Evolutionary conservation across 1,140 invertebrate species (phyloP).

Genomic region (Drosophila fuyamai): DNA sequence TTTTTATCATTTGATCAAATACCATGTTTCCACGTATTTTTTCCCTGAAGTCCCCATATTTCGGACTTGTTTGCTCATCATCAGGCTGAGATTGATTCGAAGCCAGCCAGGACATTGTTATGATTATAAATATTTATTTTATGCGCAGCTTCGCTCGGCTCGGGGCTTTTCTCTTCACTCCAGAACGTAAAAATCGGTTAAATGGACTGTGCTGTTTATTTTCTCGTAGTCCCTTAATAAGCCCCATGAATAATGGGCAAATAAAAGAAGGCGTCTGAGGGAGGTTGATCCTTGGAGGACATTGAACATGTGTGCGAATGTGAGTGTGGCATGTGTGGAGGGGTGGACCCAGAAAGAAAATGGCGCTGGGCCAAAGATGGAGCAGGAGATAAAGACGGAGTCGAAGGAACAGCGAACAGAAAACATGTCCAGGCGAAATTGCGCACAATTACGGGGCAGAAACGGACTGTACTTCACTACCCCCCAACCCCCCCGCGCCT

Average conservation of each 20-base stretch:
- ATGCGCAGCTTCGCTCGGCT: constrained; percentile 44
- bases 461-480: constrained; percentile 22
- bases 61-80: constrained; percentile 36
- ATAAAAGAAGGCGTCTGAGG: constrained; percentile 34
- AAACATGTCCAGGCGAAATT: constrained; percentile 69
- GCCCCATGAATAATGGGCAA: constrained; percentile 68
- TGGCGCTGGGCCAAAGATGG: constrained; percentile 49
- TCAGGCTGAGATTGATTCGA: constrained; percentile 35
- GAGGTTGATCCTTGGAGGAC: constrained; percentile 9
- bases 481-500: constrained; percentile 21
- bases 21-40: neutral
- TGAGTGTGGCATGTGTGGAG: constrained; percentile 28
- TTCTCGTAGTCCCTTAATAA: constrained; percentile 70
- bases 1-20: neutral
- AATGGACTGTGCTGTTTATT: constrained; percentile 79
- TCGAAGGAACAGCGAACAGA: constrained; percentile 34
- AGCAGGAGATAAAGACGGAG: constrained; percentile 5
- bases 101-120: constrained; percentile 64
- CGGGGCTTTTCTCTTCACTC: constrained; percentile 21
- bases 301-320: constrained; percentile 35
- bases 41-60: constrained; percentile 2
- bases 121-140: constrained; percentile 79
- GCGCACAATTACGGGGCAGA: constrained; percentile 72
- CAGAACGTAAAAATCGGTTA: constrained; percentile 65
- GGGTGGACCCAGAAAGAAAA: constrained; percentile 30